These are phyloP conservation scores for Leptopilina syphax DNA, from an alignment of 2,888 invertebrate species.

Conservation along the genomic window DNA sequence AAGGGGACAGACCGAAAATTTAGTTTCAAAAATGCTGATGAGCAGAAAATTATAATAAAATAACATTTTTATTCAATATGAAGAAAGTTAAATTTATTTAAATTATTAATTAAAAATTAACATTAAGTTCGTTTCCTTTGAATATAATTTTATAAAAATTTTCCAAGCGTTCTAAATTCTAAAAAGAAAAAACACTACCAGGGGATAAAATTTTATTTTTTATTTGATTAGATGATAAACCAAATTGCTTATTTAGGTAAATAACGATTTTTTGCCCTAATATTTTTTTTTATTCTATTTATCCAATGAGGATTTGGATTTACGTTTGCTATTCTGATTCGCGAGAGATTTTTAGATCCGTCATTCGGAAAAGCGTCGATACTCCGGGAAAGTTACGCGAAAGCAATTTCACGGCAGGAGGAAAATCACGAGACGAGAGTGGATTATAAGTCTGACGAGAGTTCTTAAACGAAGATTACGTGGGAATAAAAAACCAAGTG, in stretches of 20 bases:
- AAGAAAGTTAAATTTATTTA: background rate
- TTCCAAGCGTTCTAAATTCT: no score
- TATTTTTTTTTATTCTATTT: background rate
- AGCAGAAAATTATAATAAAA: background rate
- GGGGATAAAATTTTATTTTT: no score
- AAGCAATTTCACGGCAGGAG: conserved; percentile 30
- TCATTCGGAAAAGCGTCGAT: conserved; percentile 25
- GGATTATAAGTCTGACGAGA: conserved; percentile 32
- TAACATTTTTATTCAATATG: background rate
- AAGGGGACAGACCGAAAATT: background rate
- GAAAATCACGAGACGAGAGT: conserved; percentile 16
- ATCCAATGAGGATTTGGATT: background rate
- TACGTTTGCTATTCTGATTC: conserved; percentile 18
- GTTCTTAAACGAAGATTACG: conserved; percentile 24
- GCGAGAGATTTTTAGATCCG: background rate
- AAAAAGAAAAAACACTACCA: background rate
- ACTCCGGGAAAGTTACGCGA: conserved; percentile 6
- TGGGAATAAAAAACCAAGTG: background rate
- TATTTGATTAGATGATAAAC: background rate
- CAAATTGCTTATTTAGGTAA: background rate
- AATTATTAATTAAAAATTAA: background rate
- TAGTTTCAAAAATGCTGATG: background rate
- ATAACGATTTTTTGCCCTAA: background rate
- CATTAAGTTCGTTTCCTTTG: no score
- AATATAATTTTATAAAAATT: no score